Percentiles rank a stretch among this genome's conserved stretches.
Conservation (phyloP, 2,888 invertebrate genomes). For the Sicus ferrugineus region DNA sequence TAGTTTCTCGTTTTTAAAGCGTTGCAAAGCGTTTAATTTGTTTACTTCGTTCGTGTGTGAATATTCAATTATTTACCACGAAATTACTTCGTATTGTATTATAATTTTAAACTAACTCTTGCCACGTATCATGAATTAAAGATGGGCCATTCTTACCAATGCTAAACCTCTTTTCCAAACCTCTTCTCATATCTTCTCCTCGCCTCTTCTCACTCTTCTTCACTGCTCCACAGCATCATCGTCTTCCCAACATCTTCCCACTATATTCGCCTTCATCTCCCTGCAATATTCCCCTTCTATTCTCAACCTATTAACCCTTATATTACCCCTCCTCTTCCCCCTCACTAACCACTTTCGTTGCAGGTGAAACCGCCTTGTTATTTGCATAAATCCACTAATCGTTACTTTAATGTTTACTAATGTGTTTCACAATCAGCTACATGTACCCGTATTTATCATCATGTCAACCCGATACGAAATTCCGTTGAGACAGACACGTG, state of each 20-base stretch:
- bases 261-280: neutral
- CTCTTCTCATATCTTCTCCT: too few relatives aligned
- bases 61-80: too few relatives aligned
- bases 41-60: too few relatives aligned
- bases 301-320: neutral
- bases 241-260: neutral
- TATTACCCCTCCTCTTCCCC: neutral
- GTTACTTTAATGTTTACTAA: slow-evolving; percentile 17
- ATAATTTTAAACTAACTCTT: too few relatives aligned
- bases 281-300: neutral
- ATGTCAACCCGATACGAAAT: slow-evolving; percentile 13
- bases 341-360: neutral
- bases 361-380: too few relatives aligned
- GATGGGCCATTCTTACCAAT: neutral
- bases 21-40: too few relatives aligned
- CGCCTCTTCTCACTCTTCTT: too few relatives aligned
- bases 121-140: neutral
- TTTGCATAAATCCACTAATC: slow-evolving; percentile 19
- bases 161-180: neutral
- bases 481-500: neutral
- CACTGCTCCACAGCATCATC: neutral
- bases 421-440: too few relatives aligned
- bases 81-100: too few relatives aligned
- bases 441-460: slow-evolving; percentile 19
- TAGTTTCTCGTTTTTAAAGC: too few relatives aligned